These are phyloP conservation scores for Perodicticus potto DNA, from an alignment of 2,797 vertebrate genomes.

Conservation along the genomic window DNA sequence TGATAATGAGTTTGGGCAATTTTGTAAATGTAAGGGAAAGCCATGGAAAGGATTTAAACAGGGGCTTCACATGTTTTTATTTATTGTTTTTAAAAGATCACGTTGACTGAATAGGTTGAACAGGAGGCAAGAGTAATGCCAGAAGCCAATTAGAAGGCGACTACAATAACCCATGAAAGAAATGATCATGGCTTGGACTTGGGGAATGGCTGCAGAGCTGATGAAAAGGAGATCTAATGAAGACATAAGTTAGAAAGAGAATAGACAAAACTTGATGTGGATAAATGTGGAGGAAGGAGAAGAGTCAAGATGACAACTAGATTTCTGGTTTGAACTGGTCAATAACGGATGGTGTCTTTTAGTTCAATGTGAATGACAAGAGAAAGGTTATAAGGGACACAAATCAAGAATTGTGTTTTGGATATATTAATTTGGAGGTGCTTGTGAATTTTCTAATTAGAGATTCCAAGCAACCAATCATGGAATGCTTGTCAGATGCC, in stretches of 20 bases:
- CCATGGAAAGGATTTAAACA: neutral
- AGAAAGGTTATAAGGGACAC: neutral
- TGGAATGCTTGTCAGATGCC: conserved; percentile 34
- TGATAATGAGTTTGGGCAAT: neutral
- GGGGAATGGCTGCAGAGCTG: neutral
- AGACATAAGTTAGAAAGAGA: neutral
- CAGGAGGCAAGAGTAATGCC: neutral
- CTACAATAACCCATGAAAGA: neutral
- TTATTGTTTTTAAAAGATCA: neutral
- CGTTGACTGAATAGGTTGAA: neutral
- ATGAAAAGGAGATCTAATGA: neutral
- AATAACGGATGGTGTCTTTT: neutral
- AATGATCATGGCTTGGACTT: neutral
- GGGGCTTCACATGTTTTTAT: neutral
- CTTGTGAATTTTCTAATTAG: conserved; percentile 13
- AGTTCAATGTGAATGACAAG: neutral
- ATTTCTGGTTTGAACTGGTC: neutral
- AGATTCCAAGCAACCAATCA: neutral
- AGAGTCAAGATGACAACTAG: neutral
- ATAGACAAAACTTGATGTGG: neutral
- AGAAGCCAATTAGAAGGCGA: neutral
- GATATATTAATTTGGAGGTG: neutral
- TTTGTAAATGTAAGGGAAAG: neutral
- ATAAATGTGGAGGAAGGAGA: neutral
- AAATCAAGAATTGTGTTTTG: neutral